These are phyloP conservation scores for Geophilus truncorum DNA, from an alignment of 2,888 invertebrate species.

Conservation along the genomic window DNA sequence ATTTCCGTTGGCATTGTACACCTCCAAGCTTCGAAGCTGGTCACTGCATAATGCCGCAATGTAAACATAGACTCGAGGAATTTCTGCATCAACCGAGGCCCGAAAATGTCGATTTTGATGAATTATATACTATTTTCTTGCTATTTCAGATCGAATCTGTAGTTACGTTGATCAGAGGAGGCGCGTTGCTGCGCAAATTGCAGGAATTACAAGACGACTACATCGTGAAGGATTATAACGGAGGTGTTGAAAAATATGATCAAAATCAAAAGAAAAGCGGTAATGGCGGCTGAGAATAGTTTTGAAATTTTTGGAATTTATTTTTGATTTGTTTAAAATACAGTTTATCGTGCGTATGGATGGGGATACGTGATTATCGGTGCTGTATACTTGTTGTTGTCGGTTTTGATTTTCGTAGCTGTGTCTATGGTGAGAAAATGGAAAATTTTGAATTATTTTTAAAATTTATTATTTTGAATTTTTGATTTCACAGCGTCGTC, in stretches of 20 bases:
- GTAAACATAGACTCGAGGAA: too few species aligned
- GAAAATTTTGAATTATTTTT: neutral
- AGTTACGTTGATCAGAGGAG: neutral
- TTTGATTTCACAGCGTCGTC: neutral
- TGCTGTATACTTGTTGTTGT: neutral
- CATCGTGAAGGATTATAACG: neutral
- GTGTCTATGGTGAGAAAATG: neutral
- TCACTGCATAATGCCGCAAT: too few species aligned
- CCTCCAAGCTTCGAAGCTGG: too few species aligned
- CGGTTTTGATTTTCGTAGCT: neutral
- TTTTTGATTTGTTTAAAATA: neutral
- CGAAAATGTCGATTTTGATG: too few species aligned
- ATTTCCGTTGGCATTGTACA: neutral
- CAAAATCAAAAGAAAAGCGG: neutral
- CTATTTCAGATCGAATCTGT: neutral
- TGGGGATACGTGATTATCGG: neutral
- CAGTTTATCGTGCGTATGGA: constrained; percentile 1
- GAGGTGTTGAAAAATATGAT: neutral
- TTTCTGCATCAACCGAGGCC: too few species aligned
- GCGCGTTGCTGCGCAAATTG: neutral
- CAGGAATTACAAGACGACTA: neutral
- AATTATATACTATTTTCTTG: neutral
- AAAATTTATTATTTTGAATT: neutral
- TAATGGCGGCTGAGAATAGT: neutral
- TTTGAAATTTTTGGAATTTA: neutral